Conservation (phyloP, 1,140 invertebrate genomes). For the Bicyclus anynana region DNA sequence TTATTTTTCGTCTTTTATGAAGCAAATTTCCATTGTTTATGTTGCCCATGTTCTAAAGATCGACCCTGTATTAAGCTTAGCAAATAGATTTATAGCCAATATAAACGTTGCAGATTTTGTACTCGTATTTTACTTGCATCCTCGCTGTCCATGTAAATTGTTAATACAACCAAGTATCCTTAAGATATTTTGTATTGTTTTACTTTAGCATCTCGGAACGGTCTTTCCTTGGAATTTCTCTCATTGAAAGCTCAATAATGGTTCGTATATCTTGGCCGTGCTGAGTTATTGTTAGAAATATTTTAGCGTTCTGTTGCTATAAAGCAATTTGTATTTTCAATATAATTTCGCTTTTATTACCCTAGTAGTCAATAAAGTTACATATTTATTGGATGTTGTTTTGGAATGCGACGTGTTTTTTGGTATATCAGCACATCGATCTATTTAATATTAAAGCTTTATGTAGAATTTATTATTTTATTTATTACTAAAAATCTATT, state of each 20-base stretch:
- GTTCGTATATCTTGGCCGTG: slow-evolving; percentile 28
- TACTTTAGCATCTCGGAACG: slow-evolving; percentile 31
- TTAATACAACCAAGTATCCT: slow-evolving; percentile 26
- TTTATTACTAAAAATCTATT: no score
- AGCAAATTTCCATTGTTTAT: no score
- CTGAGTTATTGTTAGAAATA: slow-evolving; percentile 49
- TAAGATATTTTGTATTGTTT: slow-evolving; percentile 46
- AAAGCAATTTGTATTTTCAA: slow-evolving; percentile 4
- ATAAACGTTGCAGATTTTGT: slow-evolving; percentile 27
- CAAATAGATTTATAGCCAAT: slow-evolving; percentile 22
- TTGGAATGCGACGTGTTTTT: neutral
- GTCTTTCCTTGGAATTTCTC: slow-evolving; percentile 37
- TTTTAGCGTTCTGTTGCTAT: slow-evolving; percentile 24
- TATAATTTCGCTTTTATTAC: slow-evolving; percentile 1
- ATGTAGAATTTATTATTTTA: no score
- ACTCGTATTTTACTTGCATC: slow-evolving; percentile 35
- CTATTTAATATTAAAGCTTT: no score
- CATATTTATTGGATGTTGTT: neutral
- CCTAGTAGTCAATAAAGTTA: neutral
- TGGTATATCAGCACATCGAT: neutral
- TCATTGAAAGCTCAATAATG: slow-evolving; percentile 37
- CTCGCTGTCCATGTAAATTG: slow-evolving; percentile 30
- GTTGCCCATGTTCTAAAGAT: slow-evolving; percentile 9
- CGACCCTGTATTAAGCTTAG: slow-evolving; percentile 11
- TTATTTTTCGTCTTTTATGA: no score